phyloP scores from a whole-genome alignment of 2,888 invertebrate species.

The Rhamnusium bicolor region DNA sequence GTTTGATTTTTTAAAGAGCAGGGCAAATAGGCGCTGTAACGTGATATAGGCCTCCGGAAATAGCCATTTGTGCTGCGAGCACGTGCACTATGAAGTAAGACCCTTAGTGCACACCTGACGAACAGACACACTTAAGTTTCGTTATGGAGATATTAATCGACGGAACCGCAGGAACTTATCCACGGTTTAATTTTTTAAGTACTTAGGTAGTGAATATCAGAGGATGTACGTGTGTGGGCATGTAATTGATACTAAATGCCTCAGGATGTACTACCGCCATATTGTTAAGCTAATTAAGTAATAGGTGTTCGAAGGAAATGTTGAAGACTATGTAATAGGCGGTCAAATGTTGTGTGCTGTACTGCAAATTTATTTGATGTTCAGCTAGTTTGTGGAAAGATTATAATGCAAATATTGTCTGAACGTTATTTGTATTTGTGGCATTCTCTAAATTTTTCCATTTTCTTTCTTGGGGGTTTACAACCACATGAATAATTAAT shows the following conservation, averaged over 20 bases:
- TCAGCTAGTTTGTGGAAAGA: no score
- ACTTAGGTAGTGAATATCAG: not conserved
- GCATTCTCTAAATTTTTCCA: no score
- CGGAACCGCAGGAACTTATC: conserved; percentile 18
- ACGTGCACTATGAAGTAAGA: conserved; percentile 56
- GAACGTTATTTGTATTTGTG: no score
- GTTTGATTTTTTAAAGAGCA: conserved; percentile 30
- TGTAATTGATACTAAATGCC: conserved; percentile 37
- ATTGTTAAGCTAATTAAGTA: not conserved
- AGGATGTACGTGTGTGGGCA: conserved; percentile 48
- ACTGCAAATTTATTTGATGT: no score
- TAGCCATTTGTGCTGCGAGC: conserved; percentile 60
- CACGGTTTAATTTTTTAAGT: conserved; percentile 30
- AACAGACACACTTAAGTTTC: conserved; percentile 39
- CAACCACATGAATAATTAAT: no score
- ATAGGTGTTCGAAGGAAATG: not conserved
- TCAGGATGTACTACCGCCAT: not conserved
- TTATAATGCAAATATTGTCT: no score
- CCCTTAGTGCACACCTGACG: conserved; percentile 57
- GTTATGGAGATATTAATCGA: conserved; percentile 14
- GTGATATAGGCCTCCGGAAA: conserved; percentile 59
- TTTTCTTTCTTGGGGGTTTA: no score
- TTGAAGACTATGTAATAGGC: not conserved
- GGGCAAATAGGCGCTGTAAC: conserved; percentile 46
- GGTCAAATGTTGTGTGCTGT: not conserved